Evolutionary conservation across 2,797 vertebrate genomes (phyloP).

Genomic region (Platalea minor): DNA sequence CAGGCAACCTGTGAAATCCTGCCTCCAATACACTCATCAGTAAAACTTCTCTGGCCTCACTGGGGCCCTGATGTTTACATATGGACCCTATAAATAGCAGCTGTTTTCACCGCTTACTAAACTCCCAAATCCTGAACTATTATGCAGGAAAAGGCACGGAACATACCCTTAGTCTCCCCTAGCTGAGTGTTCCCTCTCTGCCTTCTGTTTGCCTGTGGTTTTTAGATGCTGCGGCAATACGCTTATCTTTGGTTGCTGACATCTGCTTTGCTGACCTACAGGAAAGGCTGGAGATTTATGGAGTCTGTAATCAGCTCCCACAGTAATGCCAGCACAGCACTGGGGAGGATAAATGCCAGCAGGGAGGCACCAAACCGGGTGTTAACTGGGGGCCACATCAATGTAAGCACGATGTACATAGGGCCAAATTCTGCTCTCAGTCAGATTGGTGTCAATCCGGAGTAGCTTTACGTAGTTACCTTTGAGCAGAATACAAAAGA

Average conservation of each 20-base stretch:
- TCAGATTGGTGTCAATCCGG: background rate
- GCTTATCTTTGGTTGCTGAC: background rate
- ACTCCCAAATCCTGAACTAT: background rate
- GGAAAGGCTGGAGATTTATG: background rate
- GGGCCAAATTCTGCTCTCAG: background rate
- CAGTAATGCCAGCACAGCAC: background rate
- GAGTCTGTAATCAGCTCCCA: background rate
- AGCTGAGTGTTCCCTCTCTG: background rate
- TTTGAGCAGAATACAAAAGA: background rate
- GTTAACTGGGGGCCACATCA: background rate
- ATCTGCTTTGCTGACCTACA: background rate
- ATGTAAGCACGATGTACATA: accelerated
- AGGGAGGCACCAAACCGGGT: background rate
- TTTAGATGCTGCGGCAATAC: background rate
- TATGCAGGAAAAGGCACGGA: accelerated
- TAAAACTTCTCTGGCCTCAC: background rate
- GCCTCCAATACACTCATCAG: background rate
- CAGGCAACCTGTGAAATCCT: background rate
- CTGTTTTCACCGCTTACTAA: background rate
- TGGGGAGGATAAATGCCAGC: background rate
- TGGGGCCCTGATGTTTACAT: background rate
- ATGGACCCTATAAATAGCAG: background rate
- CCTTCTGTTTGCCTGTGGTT: background rate
- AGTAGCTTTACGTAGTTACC: background rate
- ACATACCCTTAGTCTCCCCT: background rate